phyloP scores from a whole-genome alignment of 2,888 invertebrate species.

The Heliconius sara region DNA sequence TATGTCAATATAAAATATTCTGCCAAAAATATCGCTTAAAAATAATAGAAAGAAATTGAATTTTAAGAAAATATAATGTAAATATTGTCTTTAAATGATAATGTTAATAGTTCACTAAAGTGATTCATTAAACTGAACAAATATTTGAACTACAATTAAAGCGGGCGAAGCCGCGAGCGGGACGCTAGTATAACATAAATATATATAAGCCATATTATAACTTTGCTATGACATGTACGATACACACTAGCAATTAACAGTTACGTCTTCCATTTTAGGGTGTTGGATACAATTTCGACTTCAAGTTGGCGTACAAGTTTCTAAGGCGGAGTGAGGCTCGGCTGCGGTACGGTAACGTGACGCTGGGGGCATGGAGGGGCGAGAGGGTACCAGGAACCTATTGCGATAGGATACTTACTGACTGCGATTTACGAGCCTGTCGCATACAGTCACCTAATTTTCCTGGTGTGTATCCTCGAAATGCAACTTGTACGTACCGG shows the following conservation, averaged over 20 bases:
- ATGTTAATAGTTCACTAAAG: too few relatives aligned
- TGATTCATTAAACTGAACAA: too few relatives aligned
- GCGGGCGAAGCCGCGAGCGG: too few relatives aligned
- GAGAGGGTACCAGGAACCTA: constrained; percentile 89
- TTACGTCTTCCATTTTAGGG: constrained; percentile 76
- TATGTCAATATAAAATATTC: too few relatives aligned
- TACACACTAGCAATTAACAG: constrained; percentile 38
- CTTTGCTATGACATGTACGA: constrained; percentile 1
- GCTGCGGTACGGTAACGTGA: constrained; percentile 90
- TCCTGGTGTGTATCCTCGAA: constrained; percentile 94
- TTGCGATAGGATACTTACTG: constrained; percentile 91
- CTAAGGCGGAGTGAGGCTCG: constrained; percentile 89
- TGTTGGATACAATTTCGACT: constrained; percentile 91
- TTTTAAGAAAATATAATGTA: too few relatives aligned
- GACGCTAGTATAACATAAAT: not conserved
- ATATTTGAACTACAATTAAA: too few relatives aligned
- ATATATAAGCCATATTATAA: not conserved
- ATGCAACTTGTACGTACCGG: constrained; percentile 92
- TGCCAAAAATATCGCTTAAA: too few relatives aligned
- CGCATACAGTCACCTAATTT: constrained; percentile 95
- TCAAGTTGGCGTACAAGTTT: constrained; percentile 93
- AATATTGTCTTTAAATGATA: too few relatives aligned
- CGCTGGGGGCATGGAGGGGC: constrained; percentile 89
- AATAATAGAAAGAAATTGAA: too few relatives aligned
- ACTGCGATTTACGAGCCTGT: constrained; percentile 88